Evolutionary conservation across 23 tunicate species (phyloP).

Genomic region (Ascidia mentula): DNA sequence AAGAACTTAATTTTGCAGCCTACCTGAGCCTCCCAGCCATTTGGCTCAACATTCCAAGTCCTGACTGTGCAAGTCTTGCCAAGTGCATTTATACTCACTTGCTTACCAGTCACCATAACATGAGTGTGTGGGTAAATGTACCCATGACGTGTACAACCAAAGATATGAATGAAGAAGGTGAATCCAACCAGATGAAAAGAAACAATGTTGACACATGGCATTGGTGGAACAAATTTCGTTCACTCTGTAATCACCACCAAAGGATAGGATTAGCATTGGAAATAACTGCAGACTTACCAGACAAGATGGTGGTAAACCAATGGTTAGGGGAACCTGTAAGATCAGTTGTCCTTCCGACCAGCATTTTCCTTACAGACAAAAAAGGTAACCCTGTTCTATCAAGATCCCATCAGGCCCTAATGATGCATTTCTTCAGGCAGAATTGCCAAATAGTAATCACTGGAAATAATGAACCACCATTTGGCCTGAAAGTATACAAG

Average conservation of each 20-base stretch:
- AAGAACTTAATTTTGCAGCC: conserved; percentile 65
- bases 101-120: conserved; percentile 47
- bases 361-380: conserved; percentile 61
- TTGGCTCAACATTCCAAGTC: conserved; percentile 29
- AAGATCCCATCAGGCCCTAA: conserved; percentile 71
- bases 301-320: conserved; percentile 36
- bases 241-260: conserved; percentile 58
- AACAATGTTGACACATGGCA: conserved; percentile 40
- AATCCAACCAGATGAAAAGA: background rate
- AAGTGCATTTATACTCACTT: conserved; percentile 46
- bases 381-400: conserved; percentile 93
- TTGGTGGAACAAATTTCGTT: conserved; percentile 90
- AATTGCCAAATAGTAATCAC: conserved; percentile 71
- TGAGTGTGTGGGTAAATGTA: conserved; percentile 71
- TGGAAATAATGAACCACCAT: conserved; percentile 24
- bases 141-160: conserved; percentile 2
- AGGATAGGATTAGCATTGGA: conserved; percentile 64
- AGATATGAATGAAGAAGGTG: conserved; percentile 13
- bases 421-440: conserved; percentile 50
- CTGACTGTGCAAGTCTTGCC: conserved; percentile 64
- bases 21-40: conserved; percentile 82
- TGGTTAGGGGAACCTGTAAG: conserved; percentile 95
- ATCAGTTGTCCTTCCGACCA: conserved; percentile 49
- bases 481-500: conserved; percentile 50
- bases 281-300: conserved; percentile 76